These are phyloP conservation scores for Pemphredon lugubris DNA, from an alignment of 2,888 invertebrate genomes.

Conservation along the genomic window DNA sequence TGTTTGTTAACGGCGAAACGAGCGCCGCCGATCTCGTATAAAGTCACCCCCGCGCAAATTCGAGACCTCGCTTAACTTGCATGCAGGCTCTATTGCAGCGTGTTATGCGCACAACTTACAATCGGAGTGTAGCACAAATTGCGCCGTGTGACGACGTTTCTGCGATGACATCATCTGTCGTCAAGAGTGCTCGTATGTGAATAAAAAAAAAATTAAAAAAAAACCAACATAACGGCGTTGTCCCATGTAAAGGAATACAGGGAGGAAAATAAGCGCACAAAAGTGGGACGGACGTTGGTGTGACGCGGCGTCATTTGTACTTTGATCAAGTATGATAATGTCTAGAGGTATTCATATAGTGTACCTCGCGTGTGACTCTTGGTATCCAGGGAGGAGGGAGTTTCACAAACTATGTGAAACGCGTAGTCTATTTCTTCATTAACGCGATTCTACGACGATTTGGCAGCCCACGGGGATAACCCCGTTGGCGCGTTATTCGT, in stretches of 20 bases:
- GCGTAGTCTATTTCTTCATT: background rate
- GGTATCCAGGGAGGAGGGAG: background rate
- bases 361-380: background rate
- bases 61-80: conserved; percentile 45
- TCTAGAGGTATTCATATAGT: conserved; percentile 1
- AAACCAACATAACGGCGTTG: conserved; percentile 28
- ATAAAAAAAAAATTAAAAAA: conserved; percentile 1
- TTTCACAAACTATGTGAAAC: conserved; percentile 17
- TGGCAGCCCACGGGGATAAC: background rate
- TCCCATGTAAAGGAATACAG: conserved; percentile 9
- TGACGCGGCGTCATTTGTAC: conserved; percentile 15
- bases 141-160: conserved; percentile 26
- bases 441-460: background rate
- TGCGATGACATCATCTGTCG: conserved; percentile 24
- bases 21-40: conserved; percentile 12
- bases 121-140: conserved; percentile 32
- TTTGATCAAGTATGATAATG: conserved; percentile 19
- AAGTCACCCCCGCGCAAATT: conserved; percentile 27
- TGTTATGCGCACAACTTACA: conserved; percentile 44
- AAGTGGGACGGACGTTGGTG: conserved; percentile 30
- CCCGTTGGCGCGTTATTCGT: too few relatives aligned
- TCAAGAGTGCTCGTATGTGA: conserved; percentile 37
- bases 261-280: conserved; percentile 39
- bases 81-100: conserved; percentile 57
- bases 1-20: conserved; percentile 12